These are phyloP conservation scores for Dolomedes plantarius DNA, from an alignment of 2,888 invertebrate genomes.

Conservation along the genomic window DNA sequence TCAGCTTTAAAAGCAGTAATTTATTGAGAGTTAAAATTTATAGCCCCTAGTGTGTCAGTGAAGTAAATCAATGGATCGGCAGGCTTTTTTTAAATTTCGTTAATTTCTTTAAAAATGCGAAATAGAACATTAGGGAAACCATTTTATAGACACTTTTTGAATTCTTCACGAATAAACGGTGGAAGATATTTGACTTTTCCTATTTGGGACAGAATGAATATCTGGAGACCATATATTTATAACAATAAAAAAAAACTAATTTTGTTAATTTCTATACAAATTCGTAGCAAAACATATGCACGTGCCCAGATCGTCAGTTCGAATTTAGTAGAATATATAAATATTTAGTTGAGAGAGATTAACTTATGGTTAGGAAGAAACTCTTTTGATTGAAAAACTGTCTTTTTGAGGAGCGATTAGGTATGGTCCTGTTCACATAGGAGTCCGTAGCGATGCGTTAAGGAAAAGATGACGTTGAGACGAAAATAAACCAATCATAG, in stretches of 20 bases:
- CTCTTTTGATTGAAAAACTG: too few species aligned
- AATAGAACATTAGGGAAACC: conserved; percentile 92
- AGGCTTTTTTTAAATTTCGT: conserved; percentile 44
- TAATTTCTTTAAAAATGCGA: conserved; percentile 78
- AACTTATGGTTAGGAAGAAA: too few species aligned
- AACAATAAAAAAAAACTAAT: too few species aligned
- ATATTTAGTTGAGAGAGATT: too few species aligned
- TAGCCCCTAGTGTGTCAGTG: conserved; percentile 21
- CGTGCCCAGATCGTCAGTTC: too few species aligned
- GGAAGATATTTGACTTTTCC: conserved; percentile 41
- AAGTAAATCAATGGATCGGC: conserved; percentile 42
- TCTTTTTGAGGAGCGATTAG: too few species aligned
- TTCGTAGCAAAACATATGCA: background rate
- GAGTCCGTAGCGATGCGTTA: too few species aligned
- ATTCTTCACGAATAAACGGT: conserved; percentile 86
- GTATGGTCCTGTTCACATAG: too few species aligned
- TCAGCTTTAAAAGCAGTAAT: conserved; percentile 37
- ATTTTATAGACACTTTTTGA: conserved; percentile 90
- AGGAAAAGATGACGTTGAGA: too few species aligned
- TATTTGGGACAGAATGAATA: conserved; percentile 20
- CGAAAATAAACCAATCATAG: too few species aligned
- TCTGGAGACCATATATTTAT: conserved; percentile 50
- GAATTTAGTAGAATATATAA: too few species aligned
- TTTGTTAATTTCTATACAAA: too few species aligned
- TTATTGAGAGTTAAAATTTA: conserved; percentile 46